Percentiles rank a stretch among this genome's conserved stretches.
phyloP scores from a whole-genome alignment of 2,888 invertebrate species.

The Willowsia nigromaculata region DNA sequence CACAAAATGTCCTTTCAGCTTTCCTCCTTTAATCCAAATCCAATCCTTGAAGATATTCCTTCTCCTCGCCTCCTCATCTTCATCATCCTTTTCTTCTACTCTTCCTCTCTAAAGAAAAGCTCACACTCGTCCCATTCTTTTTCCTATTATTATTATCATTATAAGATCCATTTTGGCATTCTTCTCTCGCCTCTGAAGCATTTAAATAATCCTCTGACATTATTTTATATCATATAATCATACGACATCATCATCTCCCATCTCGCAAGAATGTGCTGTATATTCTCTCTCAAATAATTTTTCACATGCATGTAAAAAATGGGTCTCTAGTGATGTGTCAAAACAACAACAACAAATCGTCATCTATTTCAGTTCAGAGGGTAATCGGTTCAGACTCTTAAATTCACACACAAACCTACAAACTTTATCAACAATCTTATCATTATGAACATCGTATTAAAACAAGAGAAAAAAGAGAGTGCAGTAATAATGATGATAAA shows the following conservation, averaged over 20 bases:
- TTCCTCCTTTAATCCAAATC: constrained; percentile 14
- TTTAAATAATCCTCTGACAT: no score
- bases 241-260: no score
- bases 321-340: constrained; percentile 3
- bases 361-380: background rate
- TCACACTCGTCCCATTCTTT: background rate
- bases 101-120: background rate
- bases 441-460: background rate
- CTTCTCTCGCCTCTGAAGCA: background rate
- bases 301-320: no score
- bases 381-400: background rate
- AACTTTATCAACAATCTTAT: background rate
- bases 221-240: no score
- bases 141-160: constrained; percentile 2
- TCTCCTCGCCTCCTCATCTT: background rate
- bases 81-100: background rate
- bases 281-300: no score
- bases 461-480: background rate
- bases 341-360: constrained; percentile 17
- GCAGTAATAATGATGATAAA: background rate
- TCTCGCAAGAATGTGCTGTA: background rate
- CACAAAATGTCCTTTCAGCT: constrained; percentile 57
- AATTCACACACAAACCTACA: background rate
- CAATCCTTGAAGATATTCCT: constrained; percentile 2
- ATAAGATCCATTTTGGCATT: constrained; percentile 42